Conservation (phyloP, 2,888 invertebrate species). For the Clusia tigrina region DNA sequence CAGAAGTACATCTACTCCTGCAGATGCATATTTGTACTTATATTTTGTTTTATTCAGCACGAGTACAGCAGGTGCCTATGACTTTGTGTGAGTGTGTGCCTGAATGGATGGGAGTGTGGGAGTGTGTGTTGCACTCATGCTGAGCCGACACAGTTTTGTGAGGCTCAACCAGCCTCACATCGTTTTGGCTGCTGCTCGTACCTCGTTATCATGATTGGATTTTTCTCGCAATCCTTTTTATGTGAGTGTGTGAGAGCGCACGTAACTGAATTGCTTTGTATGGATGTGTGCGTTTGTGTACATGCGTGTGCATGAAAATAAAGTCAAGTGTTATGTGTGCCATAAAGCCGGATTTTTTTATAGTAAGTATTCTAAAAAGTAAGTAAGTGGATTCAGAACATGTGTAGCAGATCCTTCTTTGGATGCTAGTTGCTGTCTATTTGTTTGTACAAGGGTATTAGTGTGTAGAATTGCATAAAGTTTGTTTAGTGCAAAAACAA, state of each 20-base stretch:
- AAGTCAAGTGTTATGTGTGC: constrained; percentile 41
- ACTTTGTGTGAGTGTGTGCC: constrained; percentile 28
- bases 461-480: constrained; percentile 46
- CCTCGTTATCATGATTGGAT: constrained; percentile 58
- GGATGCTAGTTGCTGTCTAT: neutral
- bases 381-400: constrained; percentile 55
- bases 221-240: constrained; percentile 38
- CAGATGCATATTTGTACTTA: constrained; percentile 55
- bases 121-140: constrained; percentile 33
- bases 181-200: constrained; percentile 41
- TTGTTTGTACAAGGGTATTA: no score
- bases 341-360: constrained; percentile 51
- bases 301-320: constrained; percentile 18
- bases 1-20: no score
- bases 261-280: constrained; percentile 8
- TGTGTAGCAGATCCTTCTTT: constrained; percentile 30
- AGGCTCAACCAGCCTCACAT: constrained; percentile 37
- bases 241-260: constrained; percentile 27
- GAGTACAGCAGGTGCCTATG: neutral
- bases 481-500: no score
- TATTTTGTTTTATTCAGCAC: constrained; percentile 43
- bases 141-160: constrained; percentile 55
- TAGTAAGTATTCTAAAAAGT: constrained; percentile 31
- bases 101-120: constrained; percentile 23
- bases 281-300: constrained; percentile 1